Evolutionary conservation across 2,797 vertebrate species (phyloP), one percentile per base, ranked within the genome.

Genomic region (Phataginus tricuspis): DNA sequence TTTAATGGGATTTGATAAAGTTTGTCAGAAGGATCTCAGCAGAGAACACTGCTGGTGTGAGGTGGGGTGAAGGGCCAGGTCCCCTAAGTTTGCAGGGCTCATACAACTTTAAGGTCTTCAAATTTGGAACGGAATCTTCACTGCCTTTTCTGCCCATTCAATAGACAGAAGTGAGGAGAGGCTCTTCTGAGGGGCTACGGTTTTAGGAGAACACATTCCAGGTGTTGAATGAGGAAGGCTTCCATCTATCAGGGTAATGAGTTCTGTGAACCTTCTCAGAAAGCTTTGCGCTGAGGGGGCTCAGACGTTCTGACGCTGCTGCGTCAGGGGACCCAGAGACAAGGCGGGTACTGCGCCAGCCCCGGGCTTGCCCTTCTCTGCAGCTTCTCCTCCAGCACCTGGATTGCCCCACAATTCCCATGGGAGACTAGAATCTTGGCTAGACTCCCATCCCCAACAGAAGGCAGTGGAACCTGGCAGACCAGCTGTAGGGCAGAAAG

Each of bases 251-350:
- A 3, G 11, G 80, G 55, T 53, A 66, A 42, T 11, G 68, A 86
- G n/a, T 31, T 74, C 69, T 66, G 29, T 39, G 75, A 75, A 63
- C 37, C 13, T 19, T 61, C 66, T 71, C 61, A 57, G 51, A 77
- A 64, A 80, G 51, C 59, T 55, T 51, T 64, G 49, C 53, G 55
- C 61, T 53, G 42, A 55, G 6, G 25, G 21, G 27, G 34, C 29
- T 61, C 31, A 16, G 19, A 27, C 21, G 45, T 39, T 57, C n/a
- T 27, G 1, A 59, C 19, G 29, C 37, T 34, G 23, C 45, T 23
- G 49, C 0, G 0, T 2, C n/a, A 45, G 59, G 37, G 25, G 18
- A 11, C 18, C 9, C 6, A 10, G 31, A 4, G 18, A n/a, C 6
- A 4, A 31, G 2, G 8, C 19, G 25, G 34, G 37, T 10, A 16